Conservation (phyloP, 2,888 invertebrate genomes). For the Parnassius orleans region DNA sequence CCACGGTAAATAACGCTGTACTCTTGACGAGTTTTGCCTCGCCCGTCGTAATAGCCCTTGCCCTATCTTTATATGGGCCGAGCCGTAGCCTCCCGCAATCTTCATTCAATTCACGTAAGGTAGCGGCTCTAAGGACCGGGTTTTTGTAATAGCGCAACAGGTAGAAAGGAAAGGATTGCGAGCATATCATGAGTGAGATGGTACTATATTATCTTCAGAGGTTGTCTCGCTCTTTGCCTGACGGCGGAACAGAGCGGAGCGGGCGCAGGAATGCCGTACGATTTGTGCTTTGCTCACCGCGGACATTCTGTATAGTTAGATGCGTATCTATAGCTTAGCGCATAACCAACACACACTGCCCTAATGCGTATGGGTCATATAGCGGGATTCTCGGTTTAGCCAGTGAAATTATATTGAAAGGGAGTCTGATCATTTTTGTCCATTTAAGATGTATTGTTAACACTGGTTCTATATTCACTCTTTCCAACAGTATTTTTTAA, state of each 20-base stretch:
- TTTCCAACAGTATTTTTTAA: background rate
- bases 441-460: constrained; percentile 45
- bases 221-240: constrained; percentile 55
- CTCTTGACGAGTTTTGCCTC: constrained; percentile 53
- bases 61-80: constrained; percentile 80
- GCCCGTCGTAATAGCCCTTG: constrained; percentile 66
- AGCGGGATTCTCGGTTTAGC: constrained; percentile 78
- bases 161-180: constrained; percentile 81
- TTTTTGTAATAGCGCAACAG: constrained; percentile 81
- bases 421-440: constrained; percentile 76
- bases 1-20: constrained; percentile 64
- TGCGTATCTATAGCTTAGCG: constrained; percentile 58
- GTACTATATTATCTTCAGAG: constrained; percentile 46
- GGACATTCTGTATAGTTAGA: constrained; percentile 52
- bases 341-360: constrained; percentile 77
- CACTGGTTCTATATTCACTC: constrained; percentile 25
- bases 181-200: constrained; percentile 58
- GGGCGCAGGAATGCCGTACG: constrained; percentile 78
- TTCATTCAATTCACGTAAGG: constrained; percentile 80
- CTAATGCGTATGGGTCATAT: constrained; percentile 80
- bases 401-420: constrained; percentile 81
- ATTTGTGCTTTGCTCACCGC: constrained; percentile 74
- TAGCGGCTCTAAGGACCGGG: constrained; percentile 80
- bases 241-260: constrained; percentile 37
- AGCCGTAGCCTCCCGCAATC: constrained; percentile 76